Evolutionary conservation across 1,140 invertebrate species (phyloP).

Genomic region (Belonocnema kinseyi): DNA sequence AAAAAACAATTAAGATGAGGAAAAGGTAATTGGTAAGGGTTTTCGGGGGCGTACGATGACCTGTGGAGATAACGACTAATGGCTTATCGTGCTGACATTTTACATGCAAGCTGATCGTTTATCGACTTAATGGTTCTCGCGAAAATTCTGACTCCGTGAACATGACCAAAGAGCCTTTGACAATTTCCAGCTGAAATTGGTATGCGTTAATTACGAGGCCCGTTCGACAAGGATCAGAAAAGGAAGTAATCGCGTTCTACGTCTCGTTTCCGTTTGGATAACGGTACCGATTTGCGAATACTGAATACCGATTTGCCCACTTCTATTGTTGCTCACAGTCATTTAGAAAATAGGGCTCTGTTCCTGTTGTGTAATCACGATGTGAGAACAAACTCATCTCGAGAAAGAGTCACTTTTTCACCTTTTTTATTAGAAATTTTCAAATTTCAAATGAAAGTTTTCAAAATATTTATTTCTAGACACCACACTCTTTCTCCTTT

Average conservation of each 20-base stretch:
- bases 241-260: conserved; percentile 10
- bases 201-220: not conserved
- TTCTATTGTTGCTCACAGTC: conserved; percentile 6
- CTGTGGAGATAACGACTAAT: not conserved
- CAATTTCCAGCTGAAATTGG: conserved; percentile 2
- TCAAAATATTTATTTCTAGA: no score
- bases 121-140: not conserved
- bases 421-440: no score
- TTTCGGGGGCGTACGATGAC: not conserved
- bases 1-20: no score
- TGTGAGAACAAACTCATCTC: not conserved
- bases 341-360: not conserved
- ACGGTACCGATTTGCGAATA: conserved; percentile 5
- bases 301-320: conserved; percentile 15
- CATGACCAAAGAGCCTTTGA: not conserved
- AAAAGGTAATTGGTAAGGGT: not conserved
- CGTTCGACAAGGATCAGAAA: not conserved
- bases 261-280: conserved; percentile 6
- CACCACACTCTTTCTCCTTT: no score
- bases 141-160: not conserved
- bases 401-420: not conserved
- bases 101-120: not conserved
- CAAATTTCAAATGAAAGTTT: no score
- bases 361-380: not conserved
- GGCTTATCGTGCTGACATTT: not conserved